phyloP scores from a whole-genome alignment of 2,888 invertebrate species.

The Bugula neritina region DNA sequence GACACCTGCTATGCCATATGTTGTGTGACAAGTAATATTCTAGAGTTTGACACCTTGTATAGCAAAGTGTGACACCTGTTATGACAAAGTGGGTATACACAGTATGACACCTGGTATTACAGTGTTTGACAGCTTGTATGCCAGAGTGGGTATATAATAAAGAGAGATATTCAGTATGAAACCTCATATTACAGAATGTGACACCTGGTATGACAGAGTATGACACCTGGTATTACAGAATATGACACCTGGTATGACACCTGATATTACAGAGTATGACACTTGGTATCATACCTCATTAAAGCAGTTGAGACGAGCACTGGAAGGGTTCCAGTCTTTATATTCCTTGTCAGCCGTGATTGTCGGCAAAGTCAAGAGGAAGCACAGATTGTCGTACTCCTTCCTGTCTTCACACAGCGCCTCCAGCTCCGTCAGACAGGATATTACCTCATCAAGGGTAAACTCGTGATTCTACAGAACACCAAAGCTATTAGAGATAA shows the following conservation, averaged over 20 bases:
- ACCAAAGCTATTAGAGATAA: background rate
- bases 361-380: slow-evolving; percentile 82
- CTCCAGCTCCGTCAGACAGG: slow-evolving; percentile 78
- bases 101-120: too few species aligned
- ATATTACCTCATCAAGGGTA: slow-evolving; percentile 79
- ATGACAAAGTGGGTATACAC: too few species aligned
- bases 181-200: background rate
- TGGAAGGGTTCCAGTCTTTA: slow-evolving; percentile 93
- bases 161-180: background rate
- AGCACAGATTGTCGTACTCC: slow-evolving; percentile 85
- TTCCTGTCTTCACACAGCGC: slow-evolving; percentile 83
- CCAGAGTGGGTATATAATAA: too few species aligned
- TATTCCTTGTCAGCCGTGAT: slow-evolving; percentile 86
- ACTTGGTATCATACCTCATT: slow-evolving; percentile 62
- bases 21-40: too few species aligned
- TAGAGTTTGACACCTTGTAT: background rate
- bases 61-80: background rate
- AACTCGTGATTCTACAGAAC: slow-evolving; percentile 66
- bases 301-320: slow-evolving; percentile 83
- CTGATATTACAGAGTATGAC: background rate
- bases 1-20: too few species aligned
- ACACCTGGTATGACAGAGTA: background rate
- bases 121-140: too few species aligned
- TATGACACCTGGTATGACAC: background rate
- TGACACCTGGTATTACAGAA: background rate